Base-by-base conservation (phyloP, 1,140 invertebrate genomes). In the Zaprionus ornatus region DNA sequence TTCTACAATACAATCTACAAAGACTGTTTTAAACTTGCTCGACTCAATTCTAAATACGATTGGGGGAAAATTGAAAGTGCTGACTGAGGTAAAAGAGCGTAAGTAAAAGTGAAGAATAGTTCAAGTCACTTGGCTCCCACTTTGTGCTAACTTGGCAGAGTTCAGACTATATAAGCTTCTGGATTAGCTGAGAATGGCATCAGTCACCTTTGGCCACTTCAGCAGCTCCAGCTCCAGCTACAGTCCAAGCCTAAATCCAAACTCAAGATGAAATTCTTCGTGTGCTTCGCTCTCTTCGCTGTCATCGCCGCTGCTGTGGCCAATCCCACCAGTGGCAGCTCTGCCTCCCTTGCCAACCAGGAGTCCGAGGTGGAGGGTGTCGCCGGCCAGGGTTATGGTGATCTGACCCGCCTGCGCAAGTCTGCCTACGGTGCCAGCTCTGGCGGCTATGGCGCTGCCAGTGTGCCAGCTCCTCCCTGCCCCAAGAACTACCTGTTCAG, bases 401-500 rank as follows among this genome's bases (percentile, higher is more conserved):
- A 90, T 55, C 60, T 90, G 82, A 83, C 87, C 66, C 87, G 87
- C 25, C 75, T 87, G n/a, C 87, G 87, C 45, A 90, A 90, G 78
- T 74, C 87, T 0, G 87, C 87, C 32, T 90, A 90, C 21, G 87
- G 87, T 13, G 82, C 42, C 52, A 80, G 87, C 75, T 75, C 87
- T 29, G 87, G 86, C 67, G 79, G 86, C 12, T 90, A 90, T 65
- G 87, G 87, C 12, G 82, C 29, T 55, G 56, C 80, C 55, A 91
- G 82, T 54, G 67, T 91, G 32, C 82, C 74, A 60, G 74, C 88
- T 55, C 81, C 88, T 54, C 84, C 88, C 17, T 91, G 88, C 81
- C 88, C 88, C 68, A 91, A 88, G 76, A 91, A 91, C 84, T 91
- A 88, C 29, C 59, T 91, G 79, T 91, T 91, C 81, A 91, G 88